Evolutionary conservation across 2,888 invertebrate genomes (phyloP).

Genomic region (Rotaria socialis): DNA sequence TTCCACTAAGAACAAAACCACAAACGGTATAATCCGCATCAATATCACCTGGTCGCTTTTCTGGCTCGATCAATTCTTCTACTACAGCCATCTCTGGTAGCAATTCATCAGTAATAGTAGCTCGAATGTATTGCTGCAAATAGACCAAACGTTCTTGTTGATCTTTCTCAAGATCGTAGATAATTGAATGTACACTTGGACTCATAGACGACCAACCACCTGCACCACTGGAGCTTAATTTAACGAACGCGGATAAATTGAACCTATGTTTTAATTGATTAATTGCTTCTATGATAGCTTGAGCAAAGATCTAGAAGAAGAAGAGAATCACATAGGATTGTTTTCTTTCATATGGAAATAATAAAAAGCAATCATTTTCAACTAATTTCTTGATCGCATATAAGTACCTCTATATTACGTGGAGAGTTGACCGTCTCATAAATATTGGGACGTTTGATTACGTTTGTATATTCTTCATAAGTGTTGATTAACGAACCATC

Average conservation of each 20-base stretch:
- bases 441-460: no score
- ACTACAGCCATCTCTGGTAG: not conserved
- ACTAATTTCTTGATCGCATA: no score
- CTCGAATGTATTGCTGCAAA: not conserved
- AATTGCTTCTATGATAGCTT: not conserved
- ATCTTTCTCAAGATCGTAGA: not conserved
- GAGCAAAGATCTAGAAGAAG: not conserved
- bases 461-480: not conserved
- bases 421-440: not conserved
- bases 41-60: conserved; percentile 2
- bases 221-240: not conserved
- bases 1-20: not conserved
- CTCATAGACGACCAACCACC: not conserved
- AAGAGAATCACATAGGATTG: no score
- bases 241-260: not conserved
- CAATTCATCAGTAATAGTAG: not conserved
- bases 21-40: not conserved
- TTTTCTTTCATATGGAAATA: no score
- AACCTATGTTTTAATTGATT: not conserved
- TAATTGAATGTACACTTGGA: not conserved
- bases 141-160: not conserved
- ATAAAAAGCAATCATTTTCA: no score
- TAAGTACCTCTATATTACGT: not conserved
- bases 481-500: not conserved
- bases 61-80: not conserved